A percentile compares a stretch with the other conserved stretches of the same genome.
Evolutionary conservation across 2,888 invertebrate genomes (phyloP).

Genomic region (Stomorhina lunata): DNA sequence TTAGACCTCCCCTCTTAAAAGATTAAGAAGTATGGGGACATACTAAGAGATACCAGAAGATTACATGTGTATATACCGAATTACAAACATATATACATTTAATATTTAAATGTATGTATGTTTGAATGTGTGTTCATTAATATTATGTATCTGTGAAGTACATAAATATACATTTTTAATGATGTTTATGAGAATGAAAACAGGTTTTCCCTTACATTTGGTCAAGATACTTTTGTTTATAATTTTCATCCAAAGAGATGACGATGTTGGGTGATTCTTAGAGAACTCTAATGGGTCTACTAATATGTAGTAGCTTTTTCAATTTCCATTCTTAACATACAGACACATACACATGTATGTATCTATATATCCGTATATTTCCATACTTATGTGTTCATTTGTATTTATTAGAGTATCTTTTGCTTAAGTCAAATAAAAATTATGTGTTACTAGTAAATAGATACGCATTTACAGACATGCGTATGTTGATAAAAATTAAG

Average conservation of each 20-base stretch:
- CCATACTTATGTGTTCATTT: neutral
- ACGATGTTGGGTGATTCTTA: slow-evolving; percentile 41
- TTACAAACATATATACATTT: neutral
- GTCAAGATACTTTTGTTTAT: slow-evolving; percentile 30
- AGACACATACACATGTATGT: neutral
- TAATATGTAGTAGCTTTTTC: neutral
- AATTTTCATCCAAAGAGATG: slow-evolving; percentile 50
- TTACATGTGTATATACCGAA: too few species aligned
- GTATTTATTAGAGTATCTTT: slow-evolving; percentile 2
- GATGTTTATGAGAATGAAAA: slow-evolving; percentile 44
- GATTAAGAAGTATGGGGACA: slow-evolving; percentile 13
- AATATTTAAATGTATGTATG: neutral
- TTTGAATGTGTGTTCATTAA: too few species aligned
- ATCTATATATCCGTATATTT: neutral
- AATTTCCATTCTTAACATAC: neutral
- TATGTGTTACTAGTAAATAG: slow-evolving; percentile 20
- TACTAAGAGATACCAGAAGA: neutral
- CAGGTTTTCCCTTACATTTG: slow-evolving; percentile 53
- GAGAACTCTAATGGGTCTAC: slow-evolving; percentile 32
- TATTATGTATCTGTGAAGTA: neutral
- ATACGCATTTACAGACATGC: slow-evolving; percentile 63
- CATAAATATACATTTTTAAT: neutral
- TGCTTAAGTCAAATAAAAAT: slow-evolving; percentile 41
- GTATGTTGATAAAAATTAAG: slow-evolving; percentile 34
- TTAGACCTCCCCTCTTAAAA: slow-evolving; percentile 49